Conservation (phyloP, 1,140 invertebrate genomes). For the Drosophila auraria region DNA sequence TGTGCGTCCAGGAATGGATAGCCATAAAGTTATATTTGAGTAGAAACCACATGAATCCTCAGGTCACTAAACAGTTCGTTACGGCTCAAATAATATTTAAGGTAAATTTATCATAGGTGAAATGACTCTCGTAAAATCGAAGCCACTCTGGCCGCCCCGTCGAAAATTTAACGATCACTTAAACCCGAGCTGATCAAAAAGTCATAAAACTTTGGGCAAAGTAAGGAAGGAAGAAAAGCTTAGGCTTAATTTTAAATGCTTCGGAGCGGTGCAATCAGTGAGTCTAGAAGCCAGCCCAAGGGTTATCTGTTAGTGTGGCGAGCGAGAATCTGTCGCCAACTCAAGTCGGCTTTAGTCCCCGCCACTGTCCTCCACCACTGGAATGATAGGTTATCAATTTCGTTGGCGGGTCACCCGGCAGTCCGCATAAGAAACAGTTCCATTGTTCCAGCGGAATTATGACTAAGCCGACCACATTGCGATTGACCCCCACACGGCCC, state of each 20-base stretch:
- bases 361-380: neutral
- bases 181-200: constrained; percentile 17
- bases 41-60: constrained; percentile 6
- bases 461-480: constrained; percentile 67
- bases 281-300: constrained; percentile 35
- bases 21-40: constrained; percentile 7
- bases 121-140: constrained; percentile 56
- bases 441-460: constrained; percentile 66
- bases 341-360: neutral
- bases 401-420: constrained; percentile 59
- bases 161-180: constrained; percentile 57
- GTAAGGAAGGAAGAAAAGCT: constrained; percentile 35
- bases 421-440: constrained; percentile 45
- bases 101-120: constrained; percentile 53
- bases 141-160: constrained; percentile 51
- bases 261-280: constrained; percentile 45
- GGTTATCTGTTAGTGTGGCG: constrained; percentile 52
- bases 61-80: constrained; percentile 48
- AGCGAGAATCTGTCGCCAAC: constrained; percentile 59
- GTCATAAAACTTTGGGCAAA: constrained; percentile 20
- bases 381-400: constrained; percentile 71
- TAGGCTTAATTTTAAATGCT: constrained; percentile 3
- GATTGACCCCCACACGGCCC: constrained; percentile 58
- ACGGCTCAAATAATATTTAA: constrained; percentile 45
- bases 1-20: constrained; percentile 9